phyloP scores from a whole-genome alignment of 1,140 invertebrate species.

The roundworm (Caenorhabditis elegans) region WBcel235 BX284605.5:11372001-11372500 shows the following conservation, averaged over 20 bases:
- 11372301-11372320: background rate
- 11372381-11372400: background rate
- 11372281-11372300: constrained; percentile 10
- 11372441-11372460: constrained; percentile 14
- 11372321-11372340: no score
- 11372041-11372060: background rate
- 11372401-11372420: background rate
- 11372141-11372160: background rate
- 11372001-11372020: constrained; percentile 26
- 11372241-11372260: background rate
- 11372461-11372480: constrained; percentile 10
- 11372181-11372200: no score
- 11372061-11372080: background rate
- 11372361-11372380: background rate
- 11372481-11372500: background rate
- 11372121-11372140: background rate
- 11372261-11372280: background rate
- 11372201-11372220: constrained; percentile 14
- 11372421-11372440: constrained; percentile 22
- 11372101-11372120: background rate
- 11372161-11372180: constrained; percentile 6
- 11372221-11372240: constrained; percentile 17
- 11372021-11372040: background rate
- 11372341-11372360: background rate
- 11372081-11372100: background rate